Conservation (phyloP, 2,888 invertebrate genomes). For the Drosophila nr. medialis region DNA sequence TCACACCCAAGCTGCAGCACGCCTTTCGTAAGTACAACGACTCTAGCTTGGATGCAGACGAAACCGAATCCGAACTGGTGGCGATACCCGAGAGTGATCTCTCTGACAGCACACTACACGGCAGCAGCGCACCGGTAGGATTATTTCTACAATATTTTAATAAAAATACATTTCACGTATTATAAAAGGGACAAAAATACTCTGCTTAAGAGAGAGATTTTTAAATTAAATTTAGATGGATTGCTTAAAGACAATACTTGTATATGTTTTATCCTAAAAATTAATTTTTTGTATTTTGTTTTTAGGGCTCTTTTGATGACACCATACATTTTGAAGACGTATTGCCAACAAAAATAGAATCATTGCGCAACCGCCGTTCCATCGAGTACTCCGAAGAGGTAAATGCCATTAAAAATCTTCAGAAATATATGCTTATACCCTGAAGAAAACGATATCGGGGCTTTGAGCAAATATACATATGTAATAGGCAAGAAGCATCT, state of each 20-base stretch:
- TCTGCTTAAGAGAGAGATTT: background rate
- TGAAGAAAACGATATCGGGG: background rate
- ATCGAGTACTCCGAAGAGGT: conserved; percentile 82
- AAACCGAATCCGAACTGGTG: conserved; percentile 94
- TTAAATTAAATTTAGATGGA: background rate
- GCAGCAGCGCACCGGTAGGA: conserved; percentile 88
- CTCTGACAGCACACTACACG: conserved; percentile 93
- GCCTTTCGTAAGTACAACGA: conserved; percentile 85
- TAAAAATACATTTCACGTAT: background rate
- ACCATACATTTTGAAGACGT: conserved; percentile 87
- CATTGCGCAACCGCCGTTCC: conserved; percentile 73
- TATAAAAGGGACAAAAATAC: background rate
- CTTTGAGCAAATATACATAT: background rate
- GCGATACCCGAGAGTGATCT: conserved; percentile 96
- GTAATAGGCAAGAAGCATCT: background rate
- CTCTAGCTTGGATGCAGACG: conserved; percentile 90
- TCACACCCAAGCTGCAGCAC: conserved; percentile 89
- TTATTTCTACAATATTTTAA: background rate
- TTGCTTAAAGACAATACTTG: background rate
- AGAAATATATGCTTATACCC: background rate
- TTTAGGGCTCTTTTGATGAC: conserved; percentile 89
- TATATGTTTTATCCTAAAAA: background rate
- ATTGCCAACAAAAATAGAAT: conserved; percentile 84
- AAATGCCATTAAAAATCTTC: background rate
- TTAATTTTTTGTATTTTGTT: background rate